Base-by-base conservation (phyloP, 2,888 invertebrate genomes). In the Lepetodrilus schrolli region DNA sequence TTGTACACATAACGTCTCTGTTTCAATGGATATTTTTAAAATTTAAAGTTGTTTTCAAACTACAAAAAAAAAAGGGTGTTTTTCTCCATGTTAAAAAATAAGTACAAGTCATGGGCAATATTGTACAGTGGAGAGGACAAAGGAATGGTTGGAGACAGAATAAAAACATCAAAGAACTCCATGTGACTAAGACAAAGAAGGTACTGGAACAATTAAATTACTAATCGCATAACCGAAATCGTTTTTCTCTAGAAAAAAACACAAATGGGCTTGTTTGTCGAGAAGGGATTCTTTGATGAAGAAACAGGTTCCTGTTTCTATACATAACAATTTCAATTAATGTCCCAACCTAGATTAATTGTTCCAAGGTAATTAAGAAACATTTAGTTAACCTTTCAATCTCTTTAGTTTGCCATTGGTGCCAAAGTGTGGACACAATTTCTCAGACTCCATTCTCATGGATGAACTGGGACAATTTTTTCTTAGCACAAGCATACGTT, bases 221-320 rank as follows among this genome's bases (percentile, higher is more conserved):
- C 34, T 34, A 23, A 23, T 58, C 58, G 34, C 30, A 30, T 30
- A 58, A 10, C 30, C 26, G 17, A 30, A 58, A 30, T 58, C 34
- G 58, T 17, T 58, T 30, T 34, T 58, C 58, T 58, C 34, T 58
- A 58, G n/a, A n/a, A n/a, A 58, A 58, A 58, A 23, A 58, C 30
- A 30, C n/a, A 30, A 30, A 58, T 30, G 17, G n/a, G 58, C 30
- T 58, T 30, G 34, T 58, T 23, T 30, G 58, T 17, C 10, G 30
- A 58, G 58, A 58, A 30, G 26, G 58, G 30, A 13, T 30, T 21
- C 58, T 58, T 58, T 58, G 58, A 58, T 58, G 30, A n/a, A 7
- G 1, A 34, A 58, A 58, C 30, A 34, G 58, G 30, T n/a, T 30
- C 34, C n/a, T 26, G 30, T 26, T 17, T 2, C 34, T 17, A 23